These are phyloP conservation scores for Paracanthobrama guichenoti DNA, from an alignment of 2,113 vertebrate genomes.

Conservation along the genomic window DNA sequence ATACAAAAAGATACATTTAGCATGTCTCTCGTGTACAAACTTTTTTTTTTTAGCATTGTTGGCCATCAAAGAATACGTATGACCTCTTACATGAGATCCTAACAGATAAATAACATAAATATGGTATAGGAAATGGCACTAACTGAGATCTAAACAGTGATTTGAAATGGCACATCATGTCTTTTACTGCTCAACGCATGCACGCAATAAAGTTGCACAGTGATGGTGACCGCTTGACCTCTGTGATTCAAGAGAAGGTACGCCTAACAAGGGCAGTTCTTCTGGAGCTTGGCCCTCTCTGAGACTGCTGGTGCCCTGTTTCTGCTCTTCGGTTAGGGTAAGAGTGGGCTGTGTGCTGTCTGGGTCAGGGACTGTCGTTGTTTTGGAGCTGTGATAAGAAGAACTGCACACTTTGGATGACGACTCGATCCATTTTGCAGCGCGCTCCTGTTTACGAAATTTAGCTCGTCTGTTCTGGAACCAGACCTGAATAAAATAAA, in stretches of 20 bases:
- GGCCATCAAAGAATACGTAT: too few relatives aligned
- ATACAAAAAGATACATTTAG: neutral
- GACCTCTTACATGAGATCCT: neutral
- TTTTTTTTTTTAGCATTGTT: too few relatives aligned
- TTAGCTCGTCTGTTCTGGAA: slow-evolving; percentile 96
- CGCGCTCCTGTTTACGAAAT: slow-evolving; percentile 92
- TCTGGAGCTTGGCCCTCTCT: slow-evolving; percentile 70
- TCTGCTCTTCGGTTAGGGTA: slow-evolving; percentile 78
- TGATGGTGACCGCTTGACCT: slow-evolving; percentile 1
- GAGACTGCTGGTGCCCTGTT: slow-evolving; percentile 72
- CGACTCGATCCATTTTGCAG: slow-evolving; percentile 83
- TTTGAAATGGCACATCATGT: neutral
- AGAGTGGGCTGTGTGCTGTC: slow-evolving; percentile 90
- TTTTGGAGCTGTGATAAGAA: slow-evolving; percentile 89
- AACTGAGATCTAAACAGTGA: neutral
- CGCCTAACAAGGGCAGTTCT: slow-evolving; percentile 64
- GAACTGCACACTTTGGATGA: slow-evolving; percentile 83
- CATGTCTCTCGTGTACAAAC: neutral
- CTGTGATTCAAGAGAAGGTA: neutral
- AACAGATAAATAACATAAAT: slow-evolving; percentile 5
- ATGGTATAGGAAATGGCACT: neutral
- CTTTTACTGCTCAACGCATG: neutral
- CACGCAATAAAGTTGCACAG: neutral
- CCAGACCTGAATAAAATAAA: slow-evolving; percentile 82
- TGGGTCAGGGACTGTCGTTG: slow-evolving; percentile 86